Conservation (phyloP, 2,888 invertebrate genomes). For the Drosophila affinis region DNA sequence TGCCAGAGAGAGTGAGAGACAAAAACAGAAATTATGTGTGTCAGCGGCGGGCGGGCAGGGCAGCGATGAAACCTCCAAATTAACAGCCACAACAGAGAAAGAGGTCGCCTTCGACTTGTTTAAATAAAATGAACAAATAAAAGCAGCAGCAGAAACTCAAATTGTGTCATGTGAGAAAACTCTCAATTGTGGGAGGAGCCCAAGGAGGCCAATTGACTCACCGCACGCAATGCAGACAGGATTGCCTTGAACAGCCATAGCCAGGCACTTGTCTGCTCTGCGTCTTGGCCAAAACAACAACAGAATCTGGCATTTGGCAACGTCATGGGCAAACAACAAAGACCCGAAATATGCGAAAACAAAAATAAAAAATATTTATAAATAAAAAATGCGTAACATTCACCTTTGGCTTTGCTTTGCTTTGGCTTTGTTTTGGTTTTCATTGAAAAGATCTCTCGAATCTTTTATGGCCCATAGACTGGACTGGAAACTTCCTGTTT, state of each 20-base stretch:
- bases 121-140: conserved; percentile 49
- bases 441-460: neutral
- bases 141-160: conserved; percentile 36
- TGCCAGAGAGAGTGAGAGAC: conserved; percentile 14
- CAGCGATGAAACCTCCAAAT: conserved; percentile 63
- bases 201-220: conserved; percentile 44
- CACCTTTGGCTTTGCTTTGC: neutral
- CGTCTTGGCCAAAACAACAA: conserved; percentile 24
- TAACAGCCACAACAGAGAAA: conserved; percentile 58
- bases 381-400: conserved; percentile 30
- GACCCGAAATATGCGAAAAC: conserved; percentile 21
- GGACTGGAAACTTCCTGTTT: conserved; percentile 6
- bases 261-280: conserved; percentile 37
- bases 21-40: conserved; percentile 58
- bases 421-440: neutral
- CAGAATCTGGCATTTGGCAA: conserved; percentile 22
- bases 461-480: conserved; percentile 17
- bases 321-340: conserved; percentile 54
- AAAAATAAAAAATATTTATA: conserved; percentile 28
- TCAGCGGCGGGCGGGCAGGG: conserved; percentile 49
- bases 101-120: conserved; percentile 71
- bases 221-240: conserved; percentile 39
- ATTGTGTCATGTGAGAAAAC: conserved; percentile 48
- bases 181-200: conserved; percentile 37
- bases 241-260: conserved; percentile 29